A percentile compares a stretch with the other conserved stretches of the same genome.
These are phyloP conservation scores for Andricus curvator DNA, from an alignment of 2,888 invertebrate genomes.

Conservation along the genomic window DNA sequence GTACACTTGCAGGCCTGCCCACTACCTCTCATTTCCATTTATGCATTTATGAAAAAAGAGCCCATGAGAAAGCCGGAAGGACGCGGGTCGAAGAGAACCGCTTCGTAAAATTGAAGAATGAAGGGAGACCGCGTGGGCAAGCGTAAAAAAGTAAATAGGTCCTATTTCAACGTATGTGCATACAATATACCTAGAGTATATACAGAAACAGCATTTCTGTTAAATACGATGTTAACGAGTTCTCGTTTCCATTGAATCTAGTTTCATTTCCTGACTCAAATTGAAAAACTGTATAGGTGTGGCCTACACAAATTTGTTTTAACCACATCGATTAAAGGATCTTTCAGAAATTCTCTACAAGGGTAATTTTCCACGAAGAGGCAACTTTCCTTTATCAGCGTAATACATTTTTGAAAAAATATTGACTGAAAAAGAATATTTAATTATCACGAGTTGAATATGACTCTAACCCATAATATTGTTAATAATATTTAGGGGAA, in stretches of 20 bases:
- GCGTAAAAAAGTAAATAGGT: constrained; percentile 5
- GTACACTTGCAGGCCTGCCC: constrained; percentile 49
- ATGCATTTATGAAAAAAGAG: constrained; percentile 37
- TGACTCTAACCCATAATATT: too few species aligned
- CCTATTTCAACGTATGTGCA: not conserved
- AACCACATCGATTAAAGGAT: too few species aligned
- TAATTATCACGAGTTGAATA: too few species aligned
- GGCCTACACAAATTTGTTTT: too few species aligned
- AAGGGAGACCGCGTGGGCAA: not conserved
- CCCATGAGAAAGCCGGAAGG: not conserved
- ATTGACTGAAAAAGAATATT: too few species aligned
- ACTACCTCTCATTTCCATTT: constrained; percentile 21
- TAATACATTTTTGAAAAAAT: too few species aligned
- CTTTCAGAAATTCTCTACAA: too few species aligned
- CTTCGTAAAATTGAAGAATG: constrained; percentile 16
- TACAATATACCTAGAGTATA: not conserved
- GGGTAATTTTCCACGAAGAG: too few species aligned
- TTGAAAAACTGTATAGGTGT: too few species aligned
- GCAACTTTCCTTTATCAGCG: too few species aligned
- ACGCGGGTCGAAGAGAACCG: constrained; percentile 8
- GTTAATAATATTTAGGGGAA: too few species aligned
- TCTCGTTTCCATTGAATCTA: constrained; percentile 21
- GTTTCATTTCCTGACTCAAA: constrained; percentile 1
- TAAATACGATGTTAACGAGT: constrained; percentile 40
- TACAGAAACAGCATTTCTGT: not conserved